Conservation (phyloP, 23 tunicate genomes). For the Styela plicata region DNA sequence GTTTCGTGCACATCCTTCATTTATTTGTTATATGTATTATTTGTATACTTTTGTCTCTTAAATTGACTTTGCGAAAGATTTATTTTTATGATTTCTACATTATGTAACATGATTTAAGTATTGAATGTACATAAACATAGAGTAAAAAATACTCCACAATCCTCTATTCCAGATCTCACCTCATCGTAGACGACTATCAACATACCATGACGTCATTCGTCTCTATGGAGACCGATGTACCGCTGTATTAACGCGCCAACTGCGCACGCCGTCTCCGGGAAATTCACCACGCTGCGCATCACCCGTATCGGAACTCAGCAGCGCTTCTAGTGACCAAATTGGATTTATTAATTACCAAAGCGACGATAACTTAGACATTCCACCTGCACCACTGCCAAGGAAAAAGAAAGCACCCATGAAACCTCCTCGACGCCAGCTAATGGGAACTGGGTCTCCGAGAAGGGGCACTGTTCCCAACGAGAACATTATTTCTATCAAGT, state of each 20-base stretch:
- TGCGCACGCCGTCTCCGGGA: slow-evolving; percentile 20
- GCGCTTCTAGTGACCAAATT: too few relatives aligned
- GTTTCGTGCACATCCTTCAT: too few relatives aligned
- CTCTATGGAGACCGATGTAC: slow-evolving; percentile 50
- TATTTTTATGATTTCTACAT: too few relatives aligned
- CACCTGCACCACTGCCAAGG: background rate
- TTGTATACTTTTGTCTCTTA: too few relatives aligned
- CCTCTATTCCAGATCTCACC: slow-evolving; percentile 13
- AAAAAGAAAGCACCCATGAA: background rate
- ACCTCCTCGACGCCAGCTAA: background rate
- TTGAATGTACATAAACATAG: too few relatives aligned
- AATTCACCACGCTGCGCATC: slow-evolving; percentile 15
- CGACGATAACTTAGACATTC: background rate
- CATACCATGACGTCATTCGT: slow-evolving; percentile 44
- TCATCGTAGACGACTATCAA: slow-evolving; percentile 40
- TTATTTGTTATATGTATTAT: too few relatives aligned
- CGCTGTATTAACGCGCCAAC: slow-evolving; percentile 32
- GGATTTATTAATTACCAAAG: background rate
- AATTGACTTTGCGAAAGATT: too few relatives aligned
- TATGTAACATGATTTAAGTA: too few relatives aligned
- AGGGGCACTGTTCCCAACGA: background rate
- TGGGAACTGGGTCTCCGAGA: background rate
- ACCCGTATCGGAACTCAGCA: background rate
- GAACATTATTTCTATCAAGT: background rate
- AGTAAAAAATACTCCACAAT: too few relatives aligned